Base-by-base conservation (phyloP, 2,888 invertebrate species). In the Morpho achilles region DNA sequence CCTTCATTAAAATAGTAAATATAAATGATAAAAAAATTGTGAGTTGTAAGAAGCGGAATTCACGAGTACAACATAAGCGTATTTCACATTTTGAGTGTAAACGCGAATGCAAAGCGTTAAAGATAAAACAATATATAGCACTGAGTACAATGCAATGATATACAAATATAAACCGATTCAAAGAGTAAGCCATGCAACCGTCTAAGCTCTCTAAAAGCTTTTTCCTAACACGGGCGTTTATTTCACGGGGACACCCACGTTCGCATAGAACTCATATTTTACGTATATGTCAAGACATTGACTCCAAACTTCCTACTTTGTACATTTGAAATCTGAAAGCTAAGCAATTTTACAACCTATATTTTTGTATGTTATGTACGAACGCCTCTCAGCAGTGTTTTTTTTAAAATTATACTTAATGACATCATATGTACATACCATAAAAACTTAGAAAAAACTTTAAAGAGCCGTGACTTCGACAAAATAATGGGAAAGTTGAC, bases 201-300 rank as follows among this genome's bases (percentile, higher is more conserved):
- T 71, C 69, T 61, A 63, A 71, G 72, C 72, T 74, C 74, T 77
- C 78, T 82, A 82, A 83, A 84, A 84, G 83, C 82, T 84, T 84
- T 83, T 77, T 78, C 78, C 75, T 65, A 72, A 78, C 70, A 75
- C 72, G 68, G 70, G 56, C 66, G 67, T 73, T 80, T 80, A 79
- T 79, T 79, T 79, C 73, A 77, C 73, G 69, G 72, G 74, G 71
- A 78, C 69, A 67, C 67, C 70, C 69, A 59, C 73, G 70, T 72
- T 74, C 68, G 67, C 74, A 74, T 69, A 71, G 69, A 73, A 74
- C 80, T 75, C 76, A 80, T 80, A 79, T 77, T 79, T 80, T 75
- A 80, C 74, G 73, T 69, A 52, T 60, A 56, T 58, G 60, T 46
- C 61, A 63, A 56, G 53, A 56, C 58, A 60, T 56, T 41, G 48